Percentiles rank a stretch among this genome's conserved stretches.
Evolutionary conservation across 1,140 invertebrate species (phyloP).

Genomic region (Drosophila biarmipes): DNA sequence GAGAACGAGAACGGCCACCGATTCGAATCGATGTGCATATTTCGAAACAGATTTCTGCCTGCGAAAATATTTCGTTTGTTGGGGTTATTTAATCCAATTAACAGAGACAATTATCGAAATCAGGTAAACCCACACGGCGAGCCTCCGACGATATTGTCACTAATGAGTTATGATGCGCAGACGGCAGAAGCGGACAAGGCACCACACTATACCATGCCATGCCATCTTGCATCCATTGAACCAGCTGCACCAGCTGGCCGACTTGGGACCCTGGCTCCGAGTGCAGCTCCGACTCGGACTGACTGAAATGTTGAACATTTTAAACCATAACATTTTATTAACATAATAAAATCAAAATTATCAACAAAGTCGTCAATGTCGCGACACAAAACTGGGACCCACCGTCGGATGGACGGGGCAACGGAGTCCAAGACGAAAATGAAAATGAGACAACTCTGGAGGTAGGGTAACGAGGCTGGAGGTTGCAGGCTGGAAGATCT

Average conservation of each 20-base stretch:
- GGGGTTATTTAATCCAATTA: slow-evolving; percentile 82
- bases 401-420: slow-evolving; percentile 29
- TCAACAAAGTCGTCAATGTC: slow-evolving; percentile 84
- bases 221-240: slow-evolving; percentile 32
- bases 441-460: slow-evolving; percentile 76
- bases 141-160: slow-evolving; percentile 68
- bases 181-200: slow-evolving; percentile 56
- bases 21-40: slow-evolving; percentile 80
- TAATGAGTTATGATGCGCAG: slow-evolving; percentile 83
- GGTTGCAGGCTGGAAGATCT: slow-evolving; percentile 39
- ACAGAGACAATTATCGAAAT: slow-evolving; percentile 80
- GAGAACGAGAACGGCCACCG: slow-evolving; percentile 30
- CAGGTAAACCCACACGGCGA: slow-evolving; percentile 75
- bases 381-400: slow-evolving; percentile 56
- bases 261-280: slow-evolving; percentile 26
- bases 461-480: slow-evolving; percentile 65
- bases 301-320: slow-evolving; percentile 78
- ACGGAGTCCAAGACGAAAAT: slow-evolving; percentile 48
- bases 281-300: slow-evolving; percentile 11
- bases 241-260: slow-evolving; percentile 51
- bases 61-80: slow-evolving; percentile 65
- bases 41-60: slow-evolving; percentile 62
- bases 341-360: slow-evolving; percentile 84
- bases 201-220: slow-evolving; percentile 25
- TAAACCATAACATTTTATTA: slow-evolving; percentile 84